These are phyloP conservation scores for Volucella inflata DNA, from an alignment of 2,888 invertebrate species.

Conservation along the genomic window DNA sequence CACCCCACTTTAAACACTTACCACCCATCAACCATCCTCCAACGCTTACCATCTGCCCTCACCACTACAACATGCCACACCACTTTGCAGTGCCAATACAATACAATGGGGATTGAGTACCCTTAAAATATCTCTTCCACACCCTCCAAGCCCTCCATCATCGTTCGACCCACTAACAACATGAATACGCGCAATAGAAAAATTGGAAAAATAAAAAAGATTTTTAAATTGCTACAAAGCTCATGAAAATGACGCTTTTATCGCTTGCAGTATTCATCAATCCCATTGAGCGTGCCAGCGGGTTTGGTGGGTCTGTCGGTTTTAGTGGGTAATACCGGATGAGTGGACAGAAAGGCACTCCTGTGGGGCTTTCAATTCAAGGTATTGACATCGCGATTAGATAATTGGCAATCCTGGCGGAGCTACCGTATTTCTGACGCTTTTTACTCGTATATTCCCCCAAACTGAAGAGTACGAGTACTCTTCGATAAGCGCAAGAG, in stretches of 20 bases:
- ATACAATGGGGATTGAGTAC: slow-evolving; percentile 71
- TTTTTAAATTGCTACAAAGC: slow-evolving; percentile 69
- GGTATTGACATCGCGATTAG: slow-evolving; percentile 72
- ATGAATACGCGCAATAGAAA: slow-evolving; percentile 28
- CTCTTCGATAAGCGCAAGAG: slow-evolving; percentile 35
- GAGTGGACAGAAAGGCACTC: slow-evolving; percentile 51
- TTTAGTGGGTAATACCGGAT: slow-evolving; percentile 6
- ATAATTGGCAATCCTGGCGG: slow-evolving; percentile 70
- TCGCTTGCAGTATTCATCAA: slow-evolving; percentile 72
- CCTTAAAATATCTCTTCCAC: slow-evolving; percentile 64
- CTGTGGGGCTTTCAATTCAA: slow-evolving; percentile 65
- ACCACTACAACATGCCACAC: slow-evolving; percentile 24
- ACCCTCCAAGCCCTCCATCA: slow-evolving; percentile 18
- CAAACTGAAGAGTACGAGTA: slow-evolving; percentile 49
- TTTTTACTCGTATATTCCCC: slow-evolving; percentile 39
- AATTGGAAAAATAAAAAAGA: slow-evolving; percentile 44
- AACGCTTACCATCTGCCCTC: not conserved
- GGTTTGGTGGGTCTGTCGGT: slow-evolving; percentile 12
- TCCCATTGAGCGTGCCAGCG: slow-evolving; percentile 45
- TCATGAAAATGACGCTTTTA: slow-evolving; percentile 72
- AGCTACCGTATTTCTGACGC: slow-evolving; percentile 60
- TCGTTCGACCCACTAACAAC: slow-evolving; percentile 1
- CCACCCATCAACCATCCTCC: not conserved
- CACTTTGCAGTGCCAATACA: slow-evolving; percentile 69
- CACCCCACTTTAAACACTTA: slow-evolving; percentile 31